Evolutionary conservation across 2,888 invertebrate species (phyloP).

Genomic region (Cheilosia urbana): DNA sequence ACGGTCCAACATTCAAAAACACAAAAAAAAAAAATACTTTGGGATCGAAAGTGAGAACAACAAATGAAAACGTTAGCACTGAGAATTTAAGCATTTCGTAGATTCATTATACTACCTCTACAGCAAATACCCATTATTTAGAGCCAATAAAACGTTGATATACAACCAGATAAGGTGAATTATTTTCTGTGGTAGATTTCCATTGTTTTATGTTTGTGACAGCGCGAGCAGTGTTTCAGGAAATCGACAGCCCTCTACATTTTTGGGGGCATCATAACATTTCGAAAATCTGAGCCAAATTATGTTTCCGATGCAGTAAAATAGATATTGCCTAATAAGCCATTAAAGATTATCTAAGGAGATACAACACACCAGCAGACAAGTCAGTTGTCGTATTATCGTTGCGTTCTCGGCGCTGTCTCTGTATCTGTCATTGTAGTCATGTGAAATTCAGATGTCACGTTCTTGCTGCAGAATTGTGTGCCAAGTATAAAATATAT

Average conservation of each 20-base stretch:
- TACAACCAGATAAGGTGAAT: conserved; percentile 67
- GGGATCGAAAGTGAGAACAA: conserved; percentile 65
- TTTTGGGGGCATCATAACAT: conserved; percentile 12
- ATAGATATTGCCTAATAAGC: conserved; percentile 39
- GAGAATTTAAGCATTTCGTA: conserved; percentile 61
- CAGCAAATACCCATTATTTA: conserved; percentile 71
- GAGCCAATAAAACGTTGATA: conserved; percentile 73
- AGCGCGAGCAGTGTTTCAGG: conserved; percentile 24
- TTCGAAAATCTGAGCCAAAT: conserved; percentile 28
- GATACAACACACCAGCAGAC: conserved; percentile 30
- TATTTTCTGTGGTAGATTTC: conserved; percentile 60
- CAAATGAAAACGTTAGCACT: conserved; percentile 60
- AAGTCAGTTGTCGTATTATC: conserved; percentile 39
- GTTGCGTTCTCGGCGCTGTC: neutral
- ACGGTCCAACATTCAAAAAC: conserved; percentile 49
- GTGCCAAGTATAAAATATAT: conserved; percentile 10
- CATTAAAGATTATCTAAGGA: conserved; percentile 58
- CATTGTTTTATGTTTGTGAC: conserved; percentile 53
- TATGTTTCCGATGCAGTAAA: conserved; percentile 17
- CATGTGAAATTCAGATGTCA: conserved; percentile 20
- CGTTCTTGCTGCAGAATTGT: neutral
- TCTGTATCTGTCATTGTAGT: neutral
- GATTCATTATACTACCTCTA: conserved; percentile 74
- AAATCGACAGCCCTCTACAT: conserved; percentile 14
- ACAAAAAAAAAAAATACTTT: neutral